These are phyloP conservation scores for Drosophila histrio DNA, from an alignment of 2,888 invertebrate species.

Conservation along the genomic window DNA sequence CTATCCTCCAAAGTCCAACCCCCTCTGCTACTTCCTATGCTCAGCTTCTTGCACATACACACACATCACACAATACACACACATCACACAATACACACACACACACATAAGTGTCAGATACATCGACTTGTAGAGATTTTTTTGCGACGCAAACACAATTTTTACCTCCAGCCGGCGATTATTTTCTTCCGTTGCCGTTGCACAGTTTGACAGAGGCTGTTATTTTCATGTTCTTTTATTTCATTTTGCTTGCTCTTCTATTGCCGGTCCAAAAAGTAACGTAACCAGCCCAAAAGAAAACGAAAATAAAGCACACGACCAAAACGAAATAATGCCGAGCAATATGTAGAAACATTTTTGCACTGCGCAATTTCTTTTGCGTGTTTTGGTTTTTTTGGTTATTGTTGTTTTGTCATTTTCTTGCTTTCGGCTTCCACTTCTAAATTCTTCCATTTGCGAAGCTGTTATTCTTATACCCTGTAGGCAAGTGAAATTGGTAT, in stretches of 20 bases:
- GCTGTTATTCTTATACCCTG: conserved; percentile 2
- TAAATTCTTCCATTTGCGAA: neutral
- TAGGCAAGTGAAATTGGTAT: neutral
- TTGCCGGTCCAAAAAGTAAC: conserved; percentile 18
- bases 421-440: conserved; percentile 1
- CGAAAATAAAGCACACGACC: conserved; percentile 49
- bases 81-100: neutral
- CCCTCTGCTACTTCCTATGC: conserved; percentile 26
- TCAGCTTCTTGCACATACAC: neutral
- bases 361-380: conserved; percentile 68
- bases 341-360: conserved; percentile 28
- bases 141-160: conserved; percentile 53
- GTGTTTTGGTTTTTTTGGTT: conserved; percentile 28
- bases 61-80: neutral
- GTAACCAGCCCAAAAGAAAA: conserved; percentile 44
- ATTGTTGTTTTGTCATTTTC: conserved; percentile 3
- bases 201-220: conserved; percentile 26
- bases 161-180: conserved; percentile 44
- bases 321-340: conserved; percentile 29
- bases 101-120: conserved; percentile 12
- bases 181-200: conserved; percentile 7
- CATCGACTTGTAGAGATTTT: conserved; percentile 30
- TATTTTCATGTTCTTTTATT: conserved; percentile 19
- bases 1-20: too few species aligned
- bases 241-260: neutral